Base-by-base conservation (phyloP, 2,113 vertebrate genomes). In the Coturnix japonica region DNA sequence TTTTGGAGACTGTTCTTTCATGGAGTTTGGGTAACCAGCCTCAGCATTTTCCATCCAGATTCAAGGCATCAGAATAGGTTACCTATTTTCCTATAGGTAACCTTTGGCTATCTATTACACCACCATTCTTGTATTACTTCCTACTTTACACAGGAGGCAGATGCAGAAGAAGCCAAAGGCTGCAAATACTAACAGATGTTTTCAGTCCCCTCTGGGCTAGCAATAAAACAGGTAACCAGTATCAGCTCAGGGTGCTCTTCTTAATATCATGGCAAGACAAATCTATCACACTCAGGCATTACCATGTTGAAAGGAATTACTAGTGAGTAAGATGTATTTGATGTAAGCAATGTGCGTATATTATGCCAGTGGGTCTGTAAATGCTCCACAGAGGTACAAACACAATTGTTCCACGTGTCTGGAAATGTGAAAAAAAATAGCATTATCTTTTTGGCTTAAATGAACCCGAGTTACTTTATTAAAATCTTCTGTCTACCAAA, bases 131-230 rank as follows among this genome's bases (percentile, higher is more conserved):
- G 37, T 37, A 37, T 37, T 37, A 10, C 37, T 37, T 37, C 37
- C 37, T 37, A 37, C 37, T 37, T 10, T 37, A 37, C 37, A 37
- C 37, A 37, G 37, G 57, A 30, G 51, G 26, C 26, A 53, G 26
- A 77, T 67, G 41, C 46, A 84, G 60, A 81, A 31, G 63, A 16
- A 43, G 13, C 43, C 51, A 90, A 95, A 92, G 21, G 91, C 57
- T 76, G 77, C 28, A 85, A 83, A 92, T 85, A 70, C 13, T 65
- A 82, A 82, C 26, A 95, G 89, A 92, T 87, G 3, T 4, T 67
- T 93, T 63, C 61, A 67, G 59, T 81, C 20, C 33, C 28, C 17
- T 23, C 17, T 35, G 69, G 49, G 57, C 18, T 59, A 81, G 63
- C 59, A 92, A 43, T 41, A 78, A 89, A 59, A 41, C 31, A 72